A percentile compares a stretch with the other conserved stretches of the same genome.
These are phyloP conservation scores for Drosophila pseudoananassae DNA, from an alignment of 1,140 invertebrate genomes.

Conservation along the genomic window DNA sequence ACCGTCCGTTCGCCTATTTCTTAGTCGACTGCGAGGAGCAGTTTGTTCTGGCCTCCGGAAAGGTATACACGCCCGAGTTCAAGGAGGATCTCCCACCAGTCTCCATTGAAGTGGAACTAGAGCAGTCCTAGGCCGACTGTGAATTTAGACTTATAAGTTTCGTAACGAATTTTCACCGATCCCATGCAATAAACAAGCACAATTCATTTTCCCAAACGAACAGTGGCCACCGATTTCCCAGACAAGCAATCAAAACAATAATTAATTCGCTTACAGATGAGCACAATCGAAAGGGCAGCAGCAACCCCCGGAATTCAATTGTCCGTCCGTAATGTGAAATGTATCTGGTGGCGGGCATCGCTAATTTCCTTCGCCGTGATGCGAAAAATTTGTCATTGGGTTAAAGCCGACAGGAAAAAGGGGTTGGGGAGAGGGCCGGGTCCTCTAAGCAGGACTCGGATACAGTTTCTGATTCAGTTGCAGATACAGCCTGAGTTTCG, in stretches of 20 bases:
- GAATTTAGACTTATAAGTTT: slow-evolving; percentile 56
- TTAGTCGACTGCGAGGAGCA: slow-evolving; percentile 87
- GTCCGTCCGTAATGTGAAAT: slow-evolving; percentile 80
- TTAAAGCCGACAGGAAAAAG: slow-evolving; percentile 9
- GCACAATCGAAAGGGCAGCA: slow-evolving; percentile 4
- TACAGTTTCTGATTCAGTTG: slow-evolving; percentile 11
- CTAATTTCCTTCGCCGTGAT: slow-evolving; percentile 71
- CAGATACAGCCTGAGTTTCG: slow-evolving; percentile 14
- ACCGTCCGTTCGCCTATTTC: slow-evolving; percentile 89
- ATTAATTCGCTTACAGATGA: slow-evolving; percentile 72
- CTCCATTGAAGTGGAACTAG: slow-evolving; percentile 71
- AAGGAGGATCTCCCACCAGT: slow-evolving; percentile 69
- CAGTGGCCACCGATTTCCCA: slow-evolving; percentile 49
- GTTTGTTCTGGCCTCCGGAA: slow-evolving; percentile 87
- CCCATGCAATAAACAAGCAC: slow-evolving; percentile 48
- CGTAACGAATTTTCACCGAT: slow-evolving; percentile 77
- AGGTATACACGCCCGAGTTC: slow-evolving; percentile 84
- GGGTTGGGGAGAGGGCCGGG: slow-evolving; percentile 14
- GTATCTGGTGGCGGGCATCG: slow-evolving; percentile 74
- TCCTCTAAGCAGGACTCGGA: not conserved
- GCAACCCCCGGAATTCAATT: slow-evolving; percentile 73
- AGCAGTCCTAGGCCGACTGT: slow-evolving; percentile 53
- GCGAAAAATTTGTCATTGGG: slow-evolving; percentile 76
- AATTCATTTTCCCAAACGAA: slow-evolving; percentile 53
- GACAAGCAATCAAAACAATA: slow-evolving; percentile 75